Conservation (phyloP, 1,140 invertebrate species). For the Asbolus verrucosus region DNA sequence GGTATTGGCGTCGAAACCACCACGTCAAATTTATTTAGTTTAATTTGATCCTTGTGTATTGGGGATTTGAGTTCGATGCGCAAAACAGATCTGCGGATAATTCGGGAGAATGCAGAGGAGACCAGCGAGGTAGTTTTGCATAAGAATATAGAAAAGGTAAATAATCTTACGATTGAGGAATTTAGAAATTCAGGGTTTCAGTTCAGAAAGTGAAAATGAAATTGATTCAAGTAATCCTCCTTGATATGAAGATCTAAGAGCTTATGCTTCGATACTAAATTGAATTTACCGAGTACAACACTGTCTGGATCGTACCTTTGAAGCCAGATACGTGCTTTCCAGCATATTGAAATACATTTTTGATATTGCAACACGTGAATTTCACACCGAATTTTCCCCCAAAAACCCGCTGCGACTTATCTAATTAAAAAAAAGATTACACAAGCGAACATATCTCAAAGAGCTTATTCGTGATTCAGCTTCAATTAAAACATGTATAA, state of each 20-base stretch:
- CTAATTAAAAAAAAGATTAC: slow-evolving; percentile 29
- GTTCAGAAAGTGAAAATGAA: slow-evolving; percentile 55
- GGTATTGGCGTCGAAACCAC: slow-evolving; percentile 9
- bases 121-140: slow-evolving; percentile 30
- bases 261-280: slow-evolving; percentile 53
- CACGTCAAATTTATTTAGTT: slow-evolving; percentile 2
- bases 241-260: slow-evolving; percentile 52
- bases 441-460: slow-evolving; percentile 40
- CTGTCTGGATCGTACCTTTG: slow-evolving; percentile 42
- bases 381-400: slow-evolving; percentile 8
- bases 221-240: slow-evolving; percentile 54
- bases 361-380: slow-evolving; percentile 20
- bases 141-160: slow-evolving; percentile 48
- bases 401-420: neutral
- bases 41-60: too few species aligned
- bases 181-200: slow-evolving; percentile 49
- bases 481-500: slow-evolving; percentile 46
- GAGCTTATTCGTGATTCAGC: slow-evolving; percentile 43
- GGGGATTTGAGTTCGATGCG: too few species aligned
- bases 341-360: slow-evolving; percentile 46
- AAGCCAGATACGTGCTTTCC: slow-evolving; percentile 46
- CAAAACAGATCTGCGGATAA: too few species aligned
- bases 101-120: neutral
- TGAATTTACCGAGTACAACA: slow-evolving; percentile 50
- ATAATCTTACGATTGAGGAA: slow-evolving; percentile 51